Evolutionary conservation across 2,888 invertebrate genomes (phyloP).

Genomic region (Mimas tiliae): DNA sequence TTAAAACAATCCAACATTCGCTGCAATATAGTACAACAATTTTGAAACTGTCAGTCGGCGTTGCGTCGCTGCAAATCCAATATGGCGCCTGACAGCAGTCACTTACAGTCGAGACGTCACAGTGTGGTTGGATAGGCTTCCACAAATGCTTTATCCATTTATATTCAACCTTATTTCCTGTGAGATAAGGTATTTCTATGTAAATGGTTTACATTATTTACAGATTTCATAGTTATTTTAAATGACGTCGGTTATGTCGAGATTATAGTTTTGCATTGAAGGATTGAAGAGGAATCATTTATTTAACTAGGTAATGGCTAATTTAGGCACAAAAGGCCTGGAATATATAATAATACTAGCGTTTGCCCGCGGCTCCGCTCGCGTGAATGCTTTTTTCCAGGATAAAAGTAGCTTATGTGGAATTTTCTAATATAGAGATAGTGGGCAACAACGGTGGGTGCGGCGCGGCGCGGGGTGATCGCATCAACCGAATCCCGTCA

Average conservation of each 20-base stretch:
- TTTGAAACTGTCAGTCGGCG: slow-evolving; percentile 34
- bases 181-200: slow-evolving; percentile 28
- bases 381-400: no score
- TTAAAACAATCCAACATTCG: neutral
- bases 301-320: no score
- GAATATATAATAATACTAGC: no score
- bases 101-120: slow-evolving; percentile 49
- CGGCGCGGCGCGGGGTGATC: no score
- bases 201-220: neutral
- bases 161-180: slow-evolving; percentile 31
- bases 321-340: no score
- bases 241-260: neutral
- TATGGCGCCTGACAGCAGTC: slow-evolving; percentile 61
- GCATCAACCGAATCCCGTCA: no score
- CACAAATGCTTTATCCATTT: slow-evolving; percentile 27
- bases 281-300: no score
- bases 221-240: slow-evolving; percentile 5
- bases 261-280: neutral
- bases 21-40: slow-evolving; percentile 16
- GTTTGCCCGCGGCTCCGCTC: no score
- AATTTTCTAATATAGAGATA: no score
- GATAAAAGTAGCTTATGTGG: no score
- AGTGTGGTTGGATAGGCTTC: slow-evolving; percentile 39
- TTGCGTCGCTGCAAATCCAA: slow-evolving; percentile 49
- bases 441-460: no score